These are phyloP conservation scores for Nomada hirtipes DNA, from an alignment of 2,888 invertebrate genomes.

Conservation along the genomic window DNA sequence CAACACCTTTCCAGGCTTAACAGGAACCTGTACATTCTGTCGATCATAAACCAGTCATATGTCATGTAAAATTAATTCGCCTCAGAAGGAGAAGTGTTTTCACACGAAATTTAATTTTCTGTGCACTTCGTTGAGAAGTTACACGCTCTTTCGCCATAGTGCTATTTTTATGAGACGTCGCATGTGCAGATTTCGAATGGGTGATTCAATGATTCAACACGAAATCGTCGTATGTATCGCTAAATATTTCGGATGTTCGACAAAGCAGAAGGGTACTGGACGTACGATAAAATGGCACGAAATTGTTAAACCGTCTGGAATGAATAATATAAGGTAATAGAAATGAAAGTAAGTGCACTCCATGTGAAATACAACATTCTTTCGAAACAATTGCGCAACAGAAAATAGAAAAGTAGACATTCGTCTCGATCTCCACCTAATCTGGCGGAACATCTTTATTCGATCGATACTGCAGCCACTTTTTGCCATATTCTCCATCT, in stretches of 20 bases:
- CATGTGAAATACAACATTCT: no score
- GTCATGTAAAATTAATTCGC: conserved; percentile 19
- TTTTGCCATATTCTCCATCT: conserved; percentile 24
- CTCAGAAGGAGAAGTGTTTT: conserved; percentile 1
- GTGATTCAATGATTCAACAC: no score
- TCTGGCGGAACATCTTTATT: conserved; percentile 36
- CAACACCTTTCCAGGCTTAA: conserved; percentile 9
- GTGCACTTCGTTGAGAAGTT: neutral
- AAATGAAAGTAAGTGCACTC: no score
- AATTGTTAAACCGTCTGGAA: neutral
- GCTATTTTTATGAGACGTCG: neutral
- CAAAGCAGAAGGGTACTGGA: no score
- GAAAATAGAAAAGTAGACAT: conserved; percentile 27
- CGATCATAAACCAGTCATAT: conserved; percentile 23
- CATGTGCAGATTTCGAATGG: no score
- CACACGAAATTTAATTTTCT: conserved; percentile 34
- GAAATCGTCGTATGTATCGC: no score
- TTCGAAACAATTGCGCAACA: neutral
- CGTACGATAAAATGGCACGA: neutral
- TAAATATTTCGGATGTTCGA: no score
- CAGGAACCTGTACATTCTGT: conserved; percentile 3
- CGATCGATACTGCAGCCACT: conserved; percentile 41
- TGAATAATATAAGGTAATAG: no score
- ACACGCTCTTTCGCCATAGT: conserved; percentile 17
- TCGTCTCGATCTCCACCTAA: conserved; percentile 57